These are phyloP conservation scores for Apantesis nais DNA, from an alignment of 2,888 invertebrate genomes.

Conservation along the genomic window DNA sequence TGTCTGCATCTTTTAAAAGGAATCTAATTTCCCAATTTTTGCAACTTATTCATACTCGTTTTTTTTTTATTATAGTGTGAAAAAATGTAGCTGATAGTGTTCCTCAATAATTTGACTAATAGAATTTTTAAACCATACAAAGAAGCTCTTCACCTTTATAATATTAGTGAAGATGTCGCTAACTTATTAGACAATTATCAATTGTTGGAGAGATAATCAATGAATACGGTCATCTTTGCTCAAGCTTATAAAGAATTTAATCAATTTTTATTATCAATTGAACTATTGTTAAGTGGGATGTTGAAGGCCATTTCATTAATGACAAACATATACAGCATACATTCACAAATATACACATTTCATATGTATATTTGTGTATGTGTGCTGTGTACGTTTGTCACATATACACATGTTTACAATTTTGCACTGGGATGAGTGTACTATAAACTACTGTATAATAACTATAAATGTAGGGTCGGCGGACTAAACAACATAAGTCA, in stretches of 20 bases:
- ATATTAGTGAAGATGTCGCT: not conserved
- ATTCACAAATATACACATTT: not conserved
- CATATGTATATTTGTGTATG: not conserved
- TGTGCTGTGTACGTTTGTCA: no score
- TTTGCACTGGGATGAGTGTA: not conserved
- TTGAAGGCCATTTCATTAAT: slow-evolving; percentile 8
- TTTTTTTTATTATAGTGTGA: no score
- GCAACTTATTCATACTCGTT: no score
- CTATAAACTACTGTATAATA: no score
- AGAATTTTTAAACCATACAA: no score
- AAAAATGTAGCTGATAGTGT: no score
- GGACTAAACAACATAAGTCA: no score
- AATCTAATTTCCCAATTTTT: no score
- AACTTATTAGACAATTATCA: not conserved
- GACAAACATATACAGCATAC: not conserved
- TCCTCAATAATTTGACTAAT: no score
- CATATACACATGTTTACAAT: no score
- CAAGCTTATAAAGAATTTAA: not conserved
- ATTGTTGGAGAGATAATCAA: slow-evolving; percentile 21
- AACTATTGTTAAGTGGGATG: not conserved
- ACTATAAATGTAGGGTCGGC: no score
- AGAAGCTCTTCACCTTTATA: not conserved
- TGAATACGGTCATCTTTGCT: slow-evolving; percentile 21
- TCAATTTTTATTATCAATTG: slow-evolving; percentile 8
- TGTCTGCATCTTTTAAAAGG: no score